A percentile compares a stretch with the other conserved stretches of the same genome.
Conservation (phyloP, 1,140 invertebrate species). For the Zaprionus tsacasi region DNA sequence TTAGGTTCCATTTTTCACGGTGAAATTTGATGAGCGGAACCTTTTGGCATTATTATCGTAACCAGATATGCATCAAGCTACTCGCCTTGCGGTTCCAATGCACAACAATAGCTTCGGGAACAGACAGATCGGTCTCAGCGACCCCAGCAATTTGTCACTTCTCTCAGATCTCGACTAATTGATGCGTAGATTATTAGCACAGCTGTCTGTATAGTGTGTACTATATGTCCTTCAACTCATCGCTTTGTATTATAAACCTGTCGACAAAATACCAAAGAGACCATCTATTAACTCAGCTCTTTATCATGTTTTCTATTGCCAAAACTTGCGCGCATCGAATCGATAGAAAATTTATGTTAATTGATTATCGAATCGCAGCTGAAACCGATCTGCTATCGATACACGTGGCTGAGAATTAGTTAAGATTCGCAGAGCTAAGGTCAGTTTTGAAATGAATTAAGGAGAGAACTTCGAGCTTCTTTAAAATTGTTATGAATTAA, state of each 20-base stretch:
- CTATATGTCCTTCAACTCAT: background rate
- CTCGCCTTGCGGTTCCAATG: constrained; percentile 19
- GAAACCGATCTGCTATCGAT: constrained; percentile 2
- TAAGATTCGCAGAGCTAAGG: background rate
- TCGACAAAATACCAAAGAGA: constrained; percentile 8
- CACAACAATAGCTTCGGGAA: background rate
- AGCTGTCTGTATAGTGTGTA: background rate
- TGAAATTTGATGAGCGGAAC: constrained; percentile 57
- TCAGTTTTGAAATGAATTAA: background rate
- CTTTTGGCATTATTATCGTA: constrained; percentile 38
- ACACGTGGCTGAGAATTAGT: background rate
- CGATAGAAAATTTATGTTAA: constrained; percentile 27
- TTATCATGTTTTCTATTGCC: background rate
- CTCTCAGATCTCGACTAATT: constrained; percentile 28
- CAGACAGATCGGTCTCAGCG: background rate
- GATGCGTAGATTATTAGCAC: constrained; percentile 6
- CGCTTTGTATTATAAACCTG: constrained; percentile 4
- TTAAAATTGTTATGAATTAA: background rate
- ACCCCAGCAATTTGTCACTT: constrained; percentile 25
- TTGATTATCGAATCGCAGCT: constrained; percentile 27
- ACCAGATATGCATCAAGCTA: constrained; percentile 57
- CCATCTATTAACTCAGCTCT: constrained; percentile 9
- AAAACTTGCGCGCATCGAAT: constrained; percentile 13
- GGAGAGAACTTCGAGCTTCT: background rate
- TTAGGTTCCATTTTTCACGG: constrained; percentile 38